Evolutionary conservation across 1,140 invertebrate genomes (phyloP).

Genomic region (Hycleus phaleratus): DNA sequence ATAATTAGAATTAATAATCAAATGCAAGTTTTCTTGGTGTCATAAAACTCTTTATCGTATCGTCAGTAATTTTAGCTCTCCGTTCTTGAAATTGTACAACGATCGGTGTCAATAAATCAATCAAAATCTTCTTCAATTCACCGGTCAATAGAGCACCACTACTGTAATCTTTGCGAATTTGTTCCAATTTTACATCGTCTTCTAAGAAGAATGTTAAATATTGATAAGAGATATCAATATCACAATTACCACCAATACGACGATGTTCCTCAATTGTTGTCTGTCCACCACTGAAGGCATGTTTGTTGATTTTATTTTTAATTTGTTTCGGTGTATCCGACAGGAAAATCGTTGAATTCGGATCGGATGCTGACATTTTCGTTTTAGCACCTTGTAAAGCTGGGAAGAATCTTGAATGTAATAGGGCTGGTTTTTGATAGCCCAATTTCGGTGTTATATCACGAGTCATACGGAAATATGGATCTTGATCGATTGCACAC

Average conservation of each 20-base stretch:
- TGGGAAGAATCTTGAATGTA: constrained; percentile 94
- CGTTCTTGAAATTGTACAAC: constrained; percentile 76
- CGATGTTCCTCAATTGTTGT: constrained; percentile 90
- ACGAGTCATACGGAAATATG: constrained; percentile 97
- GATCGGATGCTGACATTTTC: constrained; percentile 97
- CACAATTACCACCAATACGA: constrained; percentile 86
- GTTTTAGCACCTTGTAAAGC: constrained; percentile 92
- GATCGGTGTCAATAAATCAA: constrained; percentile 65
- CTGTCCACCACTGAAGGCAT: constrained; percentile 96
- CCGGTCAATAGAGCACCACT: constrained; percentile 89
- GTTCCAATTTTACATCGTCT: constrained; percentile 80
- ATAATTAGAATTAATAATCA: too few relatives aligned
- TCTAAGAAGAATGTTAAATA: constrained; percentile 95
- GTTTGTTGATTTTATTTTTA: constrained; percentile 97
- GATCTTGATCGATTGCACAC: constrained; percentile 99
- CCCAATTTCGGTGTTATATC: constrained; percentile 93
- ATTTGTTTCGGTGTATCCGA: constrained; percentile 95
- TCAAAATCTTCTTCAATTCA: constrained; percentile 88
- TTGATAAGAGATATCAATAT: constrained; percentile 93
- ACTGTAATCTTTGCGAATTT: constrained; percentile 73
- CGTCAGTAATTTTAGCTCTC: constrained; percentile 77
- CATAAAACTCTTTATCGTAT: constrained; percentile 78
- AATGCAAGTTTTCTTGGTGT: constrained; percentile 49
- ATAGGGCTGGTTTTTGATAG: constrained; percentile 86
- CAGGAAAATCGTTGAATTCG: constrained; percentile 89